Base-by-base conservation (phyloP, 1,140 invertebrate genomes). In the Nephila pilipes region DNA sequence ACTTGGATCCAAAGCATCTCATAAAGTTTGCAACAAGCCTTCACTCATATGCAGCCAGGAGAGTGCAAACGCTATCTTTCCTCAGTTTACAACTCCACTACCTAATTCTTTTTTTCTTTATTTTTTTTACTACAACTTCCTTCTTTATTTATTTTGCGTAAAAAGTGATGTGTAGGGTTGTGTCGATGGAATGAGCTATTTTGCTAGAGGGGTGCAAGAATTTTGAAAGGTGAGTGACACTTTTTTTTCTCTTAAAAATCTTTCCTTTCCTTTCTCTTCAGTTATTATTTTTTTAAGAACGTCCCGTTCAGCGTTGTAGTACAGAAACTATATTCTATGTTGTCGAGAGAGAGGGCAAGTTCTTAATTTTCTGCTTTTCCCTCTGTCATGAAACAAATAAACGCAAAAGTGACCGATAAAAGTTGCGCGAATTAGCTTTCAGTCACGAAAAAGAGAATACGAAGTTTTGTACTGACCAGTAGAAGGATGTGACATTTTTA, bases 401-500 rank as follows among this genome's bases (percentile, higher is more conserved):
- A 14, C 32, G 69, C 18, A 60, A 60, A 60, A 22, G 69, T 32
- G 25, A 36, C 29, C 29, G 29, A 10, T 12, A 69, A 46, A 20
- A 29, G 25, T 69, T 69, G 65, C n/a, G 69, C 69, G 29, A 75
- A 20, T 36, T 3, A 46, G 6, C 69, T 75, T 8, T 36, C 29
- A 16, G 69, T 46, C 46, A 80, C 22, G 80, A 1, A 16, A 81
- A 55, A 81, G 38, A 6, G 80, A 25, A 81, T 55, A 36, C 22
- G 25, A 83, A 83, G 81, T 83, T 83, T 83, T 38, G 81, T 92
- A 58, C 60, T 75, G 79, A 83, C 29, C 38, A 55, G 55, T 75
- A n/a, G 80, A 85, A 85, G 46, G 79, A 85, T 63, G 81, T 60
- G 79, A 83, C 89, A 91, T 85, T 85, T 85, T 92, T 92, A 92